Evolutionary conservation across 1,140 invertebrate species (phyloP), one percentile per base, ranked within the genome.

Genomic region (Aporrectodea caliginosa): DNA sequence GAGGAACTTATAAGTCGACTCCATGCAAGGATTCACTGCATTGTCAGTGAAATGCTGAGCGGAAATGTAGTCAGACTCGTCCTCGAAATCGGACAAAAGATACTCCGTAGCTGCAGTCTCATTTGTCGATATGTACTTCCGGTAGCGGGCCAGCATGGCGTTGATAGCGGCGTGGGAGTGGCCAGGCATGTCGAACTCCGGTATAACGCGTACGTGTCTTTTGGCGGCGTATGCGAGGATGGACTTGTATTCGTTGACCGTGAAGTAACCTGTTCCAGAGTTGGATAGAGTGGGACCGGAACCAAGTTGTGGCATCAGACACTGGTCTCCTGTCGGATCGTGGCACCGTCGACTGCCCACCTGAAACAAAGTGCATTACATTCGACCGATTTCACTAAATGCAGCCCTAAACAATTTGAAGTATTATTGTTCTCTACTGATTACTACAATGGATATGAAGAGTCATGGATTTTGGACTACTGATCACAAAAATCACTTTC

Each of bases 181-280:
- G 1, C 84, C 84, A 1, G 87, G 86, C 78, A 84, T 83, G 72
- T 87, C 85, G 58, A 88, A 82, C 81, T 87, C 87, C 35, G 87
- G 87, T 70, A 87, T 85, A 30, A 88, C 81, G 78, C 85, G 76
- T 70, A 86, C 82, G 70, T 80, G 84, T 12, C 84, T 76, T 14
- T 75, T 78, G 12, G 81, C 77, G 27, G 87, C 86, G 73, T 85
- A 84, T 14, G 33, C 34, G 12, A 88, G 73, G 14, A 88, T 85
- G 35, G 83, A 82, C 68, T 74, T 77, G 81, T 87, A 88, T 14
- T 87, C 84, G 12, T 81, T 72, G 0, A 79, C 75, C 16, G 85
- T 84, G 81, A 85, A 87, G 77, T 75, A 87, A 14, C 85, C 86
- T 6, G 84, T 84, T 1, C 85, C 85, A 1, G 80, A 74, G 0